Base-by-base conservation (phyloP, 2,888 invertebrate genomes). In the Mesopsocus fuscifrons region DNA sequence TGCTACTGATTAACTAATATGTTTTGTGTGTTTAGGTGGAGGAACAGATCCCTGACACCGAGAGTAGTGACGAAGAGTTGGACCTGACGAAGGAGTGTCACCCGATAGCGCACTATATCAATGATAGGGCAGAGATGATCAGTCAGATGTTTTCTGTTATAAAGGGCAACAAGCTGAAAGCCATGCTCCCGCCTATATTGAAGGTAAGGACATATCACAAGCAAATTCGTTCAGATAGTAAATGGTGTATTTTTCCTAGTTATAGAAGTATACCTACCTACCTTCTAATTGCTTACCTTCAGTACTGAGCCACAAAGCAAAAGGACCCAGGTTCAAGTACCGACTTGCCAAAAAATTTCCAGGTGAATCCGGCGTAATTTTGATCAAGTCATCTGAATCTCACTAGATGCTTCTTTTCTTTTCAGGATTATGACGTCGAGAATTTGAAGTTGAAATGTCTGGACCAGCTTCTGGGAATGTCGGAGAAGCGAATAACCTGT, bases 1-100 rank as follows among this genome's bases (percentile, higher is more conserved):
- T n/a, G n/a, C n/a, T n/a, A n/a, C n/a, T n/a, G n/a, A n/a, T n/a
- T n/a, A n/a, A n/a, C n/a, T n/a, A n/a, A n/a, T n/a, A n/a, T n/a
- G n/a, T 26, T 26, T 26, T 26, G 26, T 26, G 64, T 41, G 59
- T 53, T 35, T 59, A 46, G n/a, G 58, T 48, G 33, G 38, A 38
- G n/a, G 17, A 17, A 38, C 20, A 38, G 38, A n/a, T n/a, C n/a
- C 20, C 17, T 6, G 38, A 38, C 5, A 38, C 21, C 11, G 38
- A 38, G 11, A 38, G 38, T 11, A 38, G 38, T 11, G 46, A 43
- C 2, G 52, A 51, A 40, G 44, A 48, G 17, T 41, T 51, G 3
- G 47, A 49, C 35, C 40, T 47, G 1, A 41, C 35, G 1, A 40
- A 46, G 35, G 46, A 46, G 40, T 41, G 52, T 20, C 49, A 51